Conservation (phyloP, 2,113 vertebrate species). For the Etheostoma cragini region DNA sequence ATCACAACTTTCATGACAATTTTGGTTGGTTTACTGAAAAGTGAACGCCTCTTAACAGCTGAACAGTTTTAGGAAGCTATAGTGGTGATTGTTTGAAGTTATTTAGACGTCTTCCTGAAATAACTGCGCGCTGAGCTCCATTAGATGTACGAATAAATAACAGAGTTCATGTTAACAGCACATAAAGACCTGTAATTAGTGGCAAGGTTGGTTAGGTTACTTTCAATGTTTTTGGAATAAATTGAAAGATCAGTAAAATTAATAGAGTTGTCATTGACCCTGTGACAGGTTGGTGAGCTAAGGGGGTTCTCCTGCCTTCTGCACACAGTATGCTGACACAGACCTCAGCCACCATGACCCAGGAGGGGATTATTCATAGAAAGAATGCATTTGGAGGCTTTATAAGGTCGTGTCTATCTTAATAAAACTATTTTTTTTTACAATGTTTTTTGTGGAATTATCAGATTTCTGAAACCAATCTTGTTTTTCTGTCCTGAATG, state of each 20-base stretch:
- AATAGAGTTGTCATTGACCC: constrained; percentile 34
- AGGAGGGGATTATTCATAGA: neutral
- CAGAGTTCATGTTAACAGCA: neutral
- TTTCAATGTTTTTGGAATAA: constrained; percentile 14
- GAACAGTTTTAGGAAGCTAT: no score
- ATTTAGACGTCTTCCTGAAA: no score
- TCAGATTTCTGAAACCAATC: neutral
- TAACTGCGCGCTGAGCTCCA: no score
- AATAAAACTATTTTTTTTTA: neutral
- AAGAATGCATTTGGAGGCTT: neutral
- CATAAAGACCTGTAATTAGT: constrained; percentile 4
- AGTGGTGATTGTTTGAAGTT: no score
- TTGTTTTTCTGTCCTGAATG: neutral
- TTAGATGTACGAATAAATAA: neutral
- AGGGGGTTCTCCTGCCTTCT: neutral
- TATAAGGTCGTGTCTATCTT: neutral
- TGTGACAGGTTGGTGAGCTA: constrained; percentile 11
- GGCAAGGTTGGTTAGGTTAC: neutral
- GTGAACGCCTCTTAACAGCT: no score
- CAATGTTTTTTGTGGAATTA: neutral
- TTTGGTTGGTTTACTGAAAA: no score
- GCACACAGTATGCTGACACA: constrained; percentile 8
- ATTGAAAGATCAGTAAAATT: constrained; percentile 21
- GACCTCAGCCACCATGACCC: constrained; percentile 2
- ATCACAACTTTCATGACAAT: no score